These are phyloP conservation scores for Perithous albicinctus DNA, from an alignment of 2,888 invertebrate genomes.

Conservation along the genomic window DNA sequence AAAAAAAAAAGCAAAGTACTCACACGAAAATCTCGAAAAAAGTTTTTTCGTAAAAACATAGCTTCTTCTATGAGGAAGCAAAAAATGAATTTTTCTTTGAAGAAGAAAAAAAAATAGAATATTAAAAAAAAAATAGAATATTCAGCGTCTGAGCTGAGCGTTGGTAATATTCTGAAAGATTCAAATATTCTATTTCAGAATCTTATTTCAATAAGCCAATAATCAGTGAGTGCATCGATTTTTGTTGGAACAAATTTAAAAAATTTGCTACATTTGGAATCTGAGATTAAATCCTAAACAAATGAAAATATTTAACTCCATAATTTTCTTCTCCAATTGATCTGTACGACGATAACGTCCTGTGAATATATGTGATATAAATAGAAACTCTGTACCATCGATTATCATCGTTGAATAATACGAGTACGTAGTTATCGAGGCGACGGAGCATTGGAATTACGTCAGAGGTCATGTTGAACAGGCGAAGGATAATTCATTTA, in stretches of 20 bases:
- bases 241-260: background rate
- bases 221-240: background rate
- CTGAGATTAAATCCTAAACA: background rate
- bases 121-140: too few relatives aligned
- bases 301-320: background rate
- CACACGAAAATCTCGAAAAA: too few relatives aligned
- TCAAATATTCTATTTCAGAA: background rate
- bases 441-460: slow-evolving; percentile 7
- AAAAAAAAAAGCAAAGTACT: too few relatives aligned
- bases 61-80: too few relatives aligned
- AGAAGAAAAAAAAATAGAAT: too few relatives aligned
- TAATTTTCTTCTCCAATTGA: background rate
- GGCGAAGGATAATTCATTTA: slow-evolving; percentile 7
- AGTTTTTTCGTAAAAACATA: too few relatives aligned
- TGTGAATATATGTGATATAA: background rate
- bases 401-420: slow-evolving; percentile 33
- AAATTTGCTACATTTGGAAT: background rate
- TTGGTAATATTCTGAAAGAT: background rate
- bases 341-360: background rate
- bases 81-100: too few relatives aligned
- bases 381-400: slow-evolving; percentile 13
- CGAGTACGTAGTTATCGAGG: background rate
- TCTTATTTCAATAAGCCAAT: background rate
- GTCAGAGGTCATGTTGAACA: slow-evolving; percentile 15
- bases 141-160: background rate